Evolutionary conservation across 2,888 invertebrate genomes (phyloP).

Genomic region (Colletes collaris): DNA sequence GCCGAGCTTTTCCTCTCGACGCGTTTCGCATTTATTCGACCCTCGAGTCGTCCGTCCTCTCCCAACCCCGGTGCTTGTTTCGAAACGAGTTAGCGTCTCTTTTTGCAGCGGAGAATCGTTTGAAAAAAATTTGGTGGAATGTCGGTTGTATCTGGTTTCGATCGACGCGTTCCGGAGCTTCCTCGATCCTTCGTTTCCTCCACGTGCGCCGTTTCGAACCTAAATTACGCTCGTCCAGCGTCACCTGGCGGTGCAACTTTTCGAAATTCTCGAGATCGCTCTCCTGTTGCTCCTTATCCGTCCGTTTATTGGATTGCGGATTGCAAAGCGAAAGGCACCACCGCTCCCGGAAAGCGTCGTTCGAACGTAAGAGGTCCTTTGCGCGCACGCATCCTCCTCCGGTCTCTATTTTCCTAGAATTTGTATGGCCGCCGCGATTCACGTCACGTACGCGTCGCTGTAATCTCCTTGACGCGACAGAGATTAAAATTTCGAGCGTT

Average conservation of each 20-base stretch:
- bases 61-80: background rate
- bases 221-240: no score
- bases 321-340: background rate
- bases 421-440: conserved; percentile 30
- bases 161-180: no score
- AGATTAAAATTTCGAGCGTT: conserved; percentile 41
- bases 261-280: background rate
- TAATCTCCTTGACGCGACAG: conserved; percentile 39
- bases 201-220: no score
- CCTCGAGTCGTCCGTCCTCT: background rate
- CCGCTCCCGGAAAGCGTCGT: no score
- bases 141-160: no score
- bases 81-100: no score
- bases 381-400: background rate
- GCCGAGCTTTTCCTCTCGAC: conserved; percentile 20
- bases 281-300: conserved; percentile 6
- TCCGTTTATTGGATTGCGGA: conserved; percentile 5
- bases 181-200: no score
- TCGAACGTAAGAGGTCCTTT: no score
- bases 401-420: conserved; percentile 20
- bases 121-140: no score
- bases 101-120: no score
- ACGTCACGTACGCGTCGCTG: conserved; percentile 31
- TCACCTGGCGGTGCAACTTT: background rate
- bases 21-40: background rate